Percentiles rank a stretch among this genome's conserved stretches.
phyloP scores from a whole-genome alignment of 2,888 invertebrate genomes.

The Meta bourneti region DNA sequence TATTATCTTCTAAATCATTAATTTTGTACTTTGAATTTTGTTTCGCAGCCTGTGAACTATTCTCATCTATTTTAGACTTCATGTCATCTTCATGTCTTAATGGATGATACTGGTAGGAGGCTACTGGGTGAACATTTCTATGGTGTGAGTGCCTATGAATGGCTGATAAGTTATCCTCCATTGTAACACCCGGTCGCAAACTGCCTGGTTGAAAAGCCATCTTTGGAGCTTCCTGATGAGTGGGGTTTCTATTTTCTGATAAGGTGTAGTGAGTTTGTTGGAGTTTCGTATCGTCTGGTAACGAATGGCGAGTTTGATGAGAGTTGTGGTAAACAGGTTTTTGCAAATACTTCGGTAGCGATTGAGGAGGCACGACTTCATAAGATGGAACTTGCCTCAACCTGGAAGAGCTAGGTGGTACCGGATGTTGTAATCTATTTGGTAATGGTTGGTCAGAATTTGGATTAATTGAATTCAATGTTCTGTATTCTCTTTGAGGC shows the following conservation, averaged over 20 bases:
- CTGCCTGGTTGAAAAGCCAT: background rate
- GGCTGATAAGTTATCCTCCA: background rate
- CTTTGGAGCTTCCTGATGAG: background rate
- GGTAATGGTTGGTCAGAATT: background rate
- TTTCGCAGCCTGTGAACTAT: background rate
- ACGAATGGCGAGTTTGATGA: background rate
- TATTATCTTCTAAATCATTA: background rate
- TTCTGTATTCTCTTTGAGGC: conserved; percentile 1
- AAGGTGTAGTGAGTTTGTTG: background rate
- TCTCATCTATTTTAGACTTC: background rate
- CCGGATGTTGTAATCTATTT: background rate
- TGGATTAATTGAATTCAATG: background rate
- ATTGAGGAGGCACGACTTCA: conserved; percentile 25
- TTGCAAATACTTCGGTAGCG: conserved; percentile 30
- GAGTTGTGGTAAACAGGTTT: background rate
- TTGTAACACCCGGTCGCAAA: background rate
- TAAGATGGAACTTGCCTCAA: conserved; percentile 13
- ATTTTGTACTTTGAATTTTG: conserved; percentile 30
- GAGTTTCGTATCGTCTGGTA: background rate
- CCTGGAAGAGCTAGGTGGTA: background rate
- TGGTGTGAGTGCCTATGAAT: background rate
- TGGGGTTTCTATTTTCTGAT: background rate
- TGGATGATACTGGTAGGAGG: background rate
- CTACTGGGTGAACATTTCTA: conserved; percentile 1
- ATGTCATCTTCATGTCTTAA: background rate